These are phyloP conservation scores for Pristionchus mayeri DNA, from an alignment of 2,888 invertebrate species.

Conservation along the genomic window DNA sequence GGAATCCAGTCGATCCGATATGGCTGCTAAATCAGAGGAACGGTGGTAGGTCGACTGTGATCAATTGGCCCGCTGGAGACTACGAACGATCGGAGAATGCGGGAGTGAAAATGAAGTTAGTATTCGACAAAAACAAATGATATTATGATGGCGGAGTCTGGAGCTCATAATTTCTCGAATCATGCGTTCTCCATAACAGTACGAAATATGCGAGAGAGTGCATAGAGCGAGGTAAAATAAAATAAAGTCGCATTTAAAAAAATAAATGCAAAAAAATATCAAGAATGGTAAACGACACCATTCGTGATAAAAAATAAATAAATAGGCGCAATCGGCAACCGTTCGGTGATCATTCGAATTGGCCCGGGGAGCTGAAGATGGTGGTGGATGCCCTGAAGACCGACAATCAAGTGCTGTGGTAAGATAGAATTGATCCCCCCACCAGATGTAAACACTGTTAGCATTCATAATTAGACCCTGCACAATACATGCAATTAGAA, in stretches of 20 bases:
- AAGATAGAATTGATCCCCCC: not conserved
- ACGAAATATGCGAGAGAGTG: too few relatives aligned
- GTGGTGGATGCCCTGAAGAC: not conserved
- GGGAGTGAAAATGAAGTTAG: slow-evolving; percentile 32
- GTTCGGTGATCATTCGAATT: not conserved
- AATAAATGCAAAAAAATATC: too few relatives aligned
- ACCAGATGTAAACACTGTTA: too few relatives aligned
- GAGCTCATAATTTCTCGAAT: not conserved
- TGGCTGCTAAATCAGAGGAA: slow-evolving; percentile 21
- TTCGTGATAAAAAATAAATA: too few relatives aligned
- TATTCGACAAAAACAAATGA: not conserved
- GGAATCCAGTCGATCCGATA: slow-evolving; percentile 37
- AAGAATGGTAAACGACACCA: not conserved
- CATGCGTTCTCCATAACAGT: too few relatives aligned
- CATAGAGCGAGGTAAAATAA: too few relatives aligned
- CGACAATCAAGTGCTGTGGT: slow-evolving; percentile 6
- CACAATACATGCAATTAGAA: too few relatives aligned
- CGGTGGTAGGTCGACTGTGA: slow-evolving; percentile 16
- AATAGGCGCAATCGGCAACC: not conserved
- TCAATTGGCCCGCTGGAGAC: slow-evolving; percentile 44
- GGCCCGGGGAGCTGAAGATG: not conserved
- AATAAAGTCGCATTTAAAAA: too few relatives aligned
- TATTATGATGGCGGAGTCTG: not conserved
- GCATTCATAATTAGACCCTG: too few relatives aligned
- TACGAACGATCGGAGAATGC: not conserved